A percentile compares a stretch with the other conserved stretches of the same genome.
phyloP scores from a whole-genome alignment of 2,888 invertebrate species.

The Aphrophora alni region DNA sequence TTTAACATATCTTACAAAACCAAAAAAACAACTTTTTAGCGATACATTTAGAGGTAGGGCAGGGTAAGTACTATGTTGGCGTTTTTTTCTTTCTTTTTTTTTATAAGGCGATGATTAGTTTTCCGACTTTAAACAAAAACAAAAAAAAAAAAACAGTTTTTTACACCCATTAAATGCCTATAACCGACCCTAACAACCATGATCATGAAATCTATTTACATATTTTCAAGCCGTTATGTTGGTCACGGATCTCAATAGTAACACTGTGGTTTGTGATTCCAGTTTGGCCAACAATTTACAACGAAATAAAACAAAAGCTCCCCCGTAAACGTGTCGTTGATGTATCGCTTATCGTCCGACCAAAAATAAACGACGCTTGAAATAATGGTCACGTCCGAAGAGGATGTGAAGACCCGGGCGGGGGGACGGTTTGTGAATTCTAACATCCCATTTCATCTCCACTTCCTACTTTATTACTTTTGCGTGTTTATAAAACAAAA shows the following conservation, averaged over 20 bases:
- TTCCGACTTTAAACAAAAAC: no score
- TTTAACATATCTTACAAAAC: no score
- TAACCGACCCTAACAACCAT: no score
- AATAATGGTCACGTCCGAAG: background rate
- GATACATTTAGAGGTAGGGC: no score
- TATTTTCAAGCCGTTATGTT: background rate
- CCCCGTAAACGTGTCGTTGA: background rate
- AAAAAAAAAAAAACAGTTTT: no score
- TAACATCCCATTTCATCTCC: background rate
- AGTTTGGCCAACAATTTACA: background rate
- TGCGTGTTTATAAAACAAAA: background rate
- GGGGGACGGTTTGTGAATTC: background rate
- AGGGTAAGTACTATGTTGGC: no score
- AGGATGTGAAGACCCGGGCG: background rate
- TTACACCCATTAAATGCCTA: no score
- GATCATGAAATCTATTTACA: no score
- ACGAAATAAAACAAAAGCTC: background rate
- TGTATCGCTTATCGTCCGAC: background rate
- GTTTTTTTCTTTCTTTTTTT: no score
- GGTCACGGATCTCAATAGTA: background rate
- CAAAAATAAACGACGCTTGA: background rate
- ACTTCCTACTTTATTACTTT: background rate
- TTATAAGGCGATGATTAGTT: no score
- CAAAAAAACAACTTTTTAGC: no score
- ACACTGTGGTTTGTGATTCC: background rate